Conservation (phyloP, 23 tunicate species). For the Styela plicata region DNA sequence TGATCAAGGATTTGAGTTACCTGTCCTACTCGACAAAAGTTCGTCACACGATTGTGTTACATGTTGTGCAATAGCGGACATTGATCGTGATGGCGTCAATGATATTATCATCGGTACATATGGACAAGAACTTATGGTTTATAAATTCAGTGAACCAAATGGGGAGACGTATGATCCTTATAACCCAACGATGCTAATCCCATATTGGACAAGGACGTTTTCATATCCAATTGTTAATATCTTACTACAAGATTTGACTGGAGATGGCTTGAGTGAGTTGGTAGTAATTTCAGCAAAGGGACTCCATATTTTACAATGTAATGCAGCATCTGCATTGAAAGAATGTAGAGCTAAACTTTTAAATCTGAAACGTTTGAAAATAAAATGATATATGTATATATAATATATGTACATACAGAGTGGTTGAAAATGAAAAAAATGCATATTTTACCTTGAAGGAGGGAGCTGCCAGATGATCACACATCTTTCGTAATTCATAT, state of each 20-base stretch:
- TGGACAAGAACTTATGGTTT: slow-evolving; percentile 61
- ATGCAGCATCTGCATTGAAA: slow-evolving; percentile 34
- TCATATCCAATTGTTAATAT: slow-evolving; percentile 63
- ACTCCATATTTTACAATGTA: slow-evolving; percentile 58
- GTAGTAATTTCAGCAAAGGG: slow-evolving; percentile 55
- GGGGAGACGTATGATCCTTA: too few relatives aligned
- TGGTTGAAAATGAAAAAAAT: too few relatives aligned
- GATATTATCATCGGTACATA: slow-evolving; percentile 80
- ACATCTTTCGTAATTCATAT: too few relatives aligned
- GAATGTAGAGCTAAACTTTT: slow-evolving; percentile 24
- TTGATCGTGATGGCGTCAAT: slow-evolving; percentile 41
- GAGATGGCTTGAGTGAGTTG: slow-evolving; percentile 74
- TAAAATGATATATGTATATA: not conserved
- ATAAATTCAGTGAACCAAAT: slow-evolving; percentile 27
- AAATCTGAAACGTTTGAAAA: not conserved
- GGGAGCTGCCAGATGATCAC: too few relatives aligned
- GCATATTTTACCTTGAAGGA: too few relatives aligned
- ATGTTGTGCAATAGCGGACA: slow-evolving; percentile 66
- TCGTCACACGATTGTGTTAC: slow-evolving; percentile 50
- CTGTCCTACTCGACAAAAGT: slow-evolving; percentile 41
- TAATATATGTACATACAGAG: too few relatives aligned
- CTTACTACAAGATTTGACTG: slow-evolving; percentile 53
- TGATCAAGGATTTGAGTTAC: slow-evolving; percentile 44
- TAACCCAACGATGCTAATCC: not conserved
- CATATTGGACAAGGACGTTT: slow-evolving; percentile 54